Conservation (phyloP, 1,140 invertebrate species). For the Tetraneura akinire region DNA sequence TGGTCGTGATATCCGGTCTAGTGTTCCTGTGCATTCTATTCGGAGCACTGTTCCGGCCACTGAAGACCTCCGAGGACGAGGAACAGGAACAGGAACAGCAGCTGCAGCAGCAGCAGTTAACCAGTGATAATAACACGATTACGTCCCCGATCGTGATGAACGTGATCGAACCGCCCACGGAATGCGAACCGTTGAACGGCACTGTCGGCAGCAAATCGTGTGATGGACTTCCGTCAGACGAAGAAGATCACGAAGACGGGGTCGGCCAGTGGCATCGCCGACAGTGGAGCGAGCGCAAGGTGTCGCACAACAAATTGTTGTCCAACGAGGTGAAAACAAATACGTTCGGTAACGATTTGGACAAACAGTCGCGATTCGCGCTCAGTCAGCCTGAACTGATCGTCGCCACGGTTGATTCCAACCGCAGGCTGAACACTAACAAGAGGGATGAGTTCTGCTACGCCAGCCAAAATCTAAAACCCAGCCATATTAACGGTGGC, state of each 20-base stretch:
- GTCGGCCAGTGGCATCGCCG: slow-evolving; percentile 51
- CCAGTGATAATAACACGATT: background rate
- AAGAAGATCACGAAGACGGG: slow-evolving; percentile 20
- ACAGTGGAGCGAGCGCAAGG: background rate
- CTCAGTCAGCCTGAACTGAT: slow-evolving; percentile 67
- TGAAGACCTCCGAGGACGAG: slow-evolving; percentile 27
- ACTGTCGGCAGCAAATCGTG: background rate
- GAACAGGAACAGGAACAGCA: background rate
- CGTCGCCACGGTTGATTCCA: slow-evolving; percentile 54
- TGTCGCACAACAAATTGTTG: background rate
- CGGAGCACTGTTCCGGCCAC: slow-evolving; percentile 78
- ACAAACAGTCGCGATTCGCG: slow-evolving; percentile 26
- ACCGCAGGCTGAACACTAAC: slow-evolving; percentile 56
- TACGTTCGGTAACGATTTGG: slow-evolving; percentile 36
- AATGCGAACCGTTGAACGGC: slow-evolving; percentile 19
- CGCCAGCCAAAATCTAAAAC: slow-evolving; percentile 43
- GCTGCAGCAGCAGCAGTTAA: background rate
- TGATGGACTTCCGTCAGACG: background rate
- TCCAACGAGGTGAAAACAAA: slow-evolving; percentile 43
- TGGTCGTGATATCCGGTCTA: slow-evolving; percentile 79
- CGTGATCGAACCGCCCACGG: slow-evolving; percentile 26
- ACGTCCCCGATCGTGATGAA: slow-evolving; percentile 6
- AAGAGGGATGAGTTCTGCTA: slow-evolving; percentile 29
- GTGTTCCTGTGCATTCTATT: slow-evolving; percentile 82
- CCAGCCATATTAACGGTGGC: slow-evolving; percentile 56